phyloP scores from a whole-genome alignment of 2,113 vertebrate genomes.

The Oryzias curvinotus region DNA sequence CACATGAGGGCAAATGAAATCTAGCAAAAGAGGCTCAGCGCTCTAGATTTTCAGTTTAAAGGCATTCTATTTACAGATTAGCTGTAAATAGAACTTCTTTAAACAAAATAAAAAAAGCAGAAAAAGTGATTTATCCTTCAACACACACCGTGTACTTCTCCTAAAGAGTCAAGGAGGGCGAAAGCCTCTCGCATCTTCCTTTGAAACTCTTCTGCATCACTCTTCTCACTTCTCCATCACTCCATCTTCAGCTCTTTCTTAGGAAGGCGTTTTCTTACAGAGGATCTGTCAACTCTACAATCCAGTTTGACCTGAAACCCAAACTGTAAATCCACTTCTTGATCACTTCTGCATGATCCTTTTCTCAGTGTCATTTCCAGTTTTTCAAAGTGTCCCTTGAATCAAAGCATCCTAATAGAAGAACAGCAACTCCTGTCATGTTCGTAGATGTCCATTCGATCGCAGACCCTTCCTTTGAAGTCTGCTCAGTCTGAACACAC shows the following conservation, averaged over 20 bases:
- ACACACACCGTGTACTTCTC: neutral
- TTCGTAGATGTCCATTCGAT: neutral
- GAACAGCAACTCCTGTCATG: neutral
- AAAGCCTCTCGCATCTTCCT: slow-evolving; percentile 11
- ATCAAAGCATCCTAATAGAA: neutral
- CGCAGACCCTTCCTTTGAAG: slow-evolving; percentile 2
- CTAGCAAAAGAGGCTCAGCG: too few species aligned
- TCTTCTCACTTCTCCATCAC: neutral
- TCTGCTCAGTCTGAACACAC: neutral
- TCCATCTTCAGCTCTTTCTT: neutral
- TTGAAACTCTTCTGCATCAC: neutral
- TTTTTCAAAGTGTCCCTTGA: slow-evolving; percentile 10
- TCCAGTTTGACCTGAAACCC: neutral
- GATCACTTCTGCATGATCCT: neutral
- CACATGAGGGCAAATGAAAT: slow-evolving; percentile 8
- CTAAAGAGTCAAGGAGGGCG: neutral
- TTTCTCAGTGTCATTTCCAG: slow-evolving; percentile 5
- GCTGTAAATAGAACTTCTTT: too few species aligned
- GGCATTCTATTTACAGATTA: neutral
- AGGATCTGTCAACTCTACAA: neutral
- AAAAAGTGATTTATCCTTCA: neutral
- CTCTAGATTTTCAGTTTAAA: too few species aligned
- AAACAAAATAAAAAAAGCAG: neutral
- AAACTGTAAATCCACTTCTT: slow-evolving; percentile 11
- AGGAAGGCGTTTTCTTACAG: neutral